Conservation (phyloP, 2,113 vertebrate species). For the Brienomyrus longianalis region DNA sequence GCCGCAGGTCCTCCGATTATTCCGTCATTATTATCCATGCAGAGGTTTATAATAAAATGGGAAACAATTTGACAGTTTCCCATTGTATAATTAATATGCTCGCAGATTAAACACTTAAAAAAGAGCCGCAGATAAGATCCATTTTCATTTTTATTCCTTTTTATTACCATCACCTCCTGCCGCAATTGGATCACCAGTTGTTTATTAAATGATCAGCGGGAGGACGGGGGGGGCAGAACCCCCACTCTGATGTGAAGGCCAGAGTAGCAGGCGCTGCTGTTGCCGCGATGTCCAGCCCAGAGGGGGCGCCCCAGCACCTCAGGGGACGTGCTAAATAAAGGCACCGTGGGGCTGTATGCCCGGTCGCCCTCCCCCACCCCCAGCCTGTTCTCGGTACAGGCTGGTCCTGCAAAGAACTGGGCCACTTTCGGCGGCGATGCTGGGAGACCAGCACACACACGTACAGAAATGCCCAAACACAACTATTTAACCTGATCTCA, state of each 20-base stretch:
- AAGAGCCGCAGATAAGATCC: conserved; percentile 12
- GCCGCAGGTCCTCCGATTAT: neutral
- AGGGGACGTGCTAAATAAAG: conserved; percentile 61
- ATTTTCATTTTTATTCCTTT: neutral
- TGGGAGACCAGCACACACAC: neutral
- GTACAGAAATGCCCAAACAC: neutral
- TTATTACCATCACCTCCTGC: neutral
- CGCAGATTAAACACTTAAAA: conserved; percentile 2
- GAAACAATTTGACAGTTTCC: conserved; percentile 1
- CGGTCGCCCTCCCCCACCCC: conserved; percentile 16
- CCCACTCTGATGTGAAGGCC: neutral
- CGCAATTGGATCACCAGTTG: neutral
- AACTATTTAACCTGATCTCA: neutral
- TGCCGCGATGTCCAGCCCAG: neutral
- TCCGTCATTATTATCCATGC: neutral
- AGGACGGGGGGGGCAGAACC: neutral
- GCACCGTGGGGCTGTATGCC: conserved; percentile 22
- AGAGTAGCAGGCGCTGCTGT: neutral
- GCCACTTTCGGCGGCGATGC: conserved; percentile 21
- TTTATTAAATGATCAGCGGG: neutral
- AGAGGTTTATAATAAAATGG: neutral
- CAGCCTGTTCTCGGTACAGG: conserved; percentile 26
- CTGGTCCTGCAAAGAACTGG: neutral
- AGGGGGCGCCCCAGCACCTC: neutral
- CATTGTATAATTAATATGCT: conserved; percentile 7